Evolutionary conservation across 2,797 vertebrate genomes (phyloP).

Genomic region (Pempheris klunzingeri): DNA sequence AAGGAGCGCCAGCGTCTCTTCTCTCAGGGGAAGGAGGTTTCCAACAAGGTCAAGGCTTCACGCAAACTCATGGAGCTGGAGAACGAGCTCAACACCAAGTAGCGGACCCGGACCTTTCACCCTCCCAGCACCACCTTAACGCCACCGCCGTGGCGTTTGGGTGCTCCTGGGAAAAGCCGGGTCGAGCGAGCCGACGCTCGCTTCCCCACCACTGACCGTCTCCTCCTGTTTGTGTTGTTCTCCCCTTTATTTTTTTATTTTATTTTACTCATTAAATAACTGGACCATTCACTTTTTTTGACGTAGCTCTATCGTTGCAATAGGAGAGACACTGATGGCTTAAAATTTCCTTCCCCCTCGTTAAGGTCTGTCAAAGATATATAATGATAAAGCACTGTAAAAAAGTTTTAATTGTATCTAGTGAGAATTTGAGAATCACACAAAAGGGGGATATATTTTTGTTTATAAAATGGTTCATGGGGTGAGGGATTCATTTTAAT

Average conservation of each 20-base stretch:
- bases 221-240: constrained; percentile 53
- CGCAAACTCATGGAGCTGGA: constrained; percentile 98
- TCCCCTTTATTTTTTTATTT: constrained; percentile 50
- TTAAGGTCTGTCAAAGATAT: constrained; percentile 82
- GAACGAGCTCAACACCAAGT: constrained; percentile 97
- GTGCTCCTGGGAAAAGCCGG: constrained; percentile 56
- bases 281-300: constrained; percentile 82
- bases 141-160: constrained; percentile 35
- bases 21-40: constrained; percentile 98
- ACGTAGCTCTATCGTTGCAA: constrained; percentile 82
- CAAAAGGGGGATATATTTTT: constrained; percentile 85
- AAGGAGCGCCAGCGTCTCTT: constrained; percentile 98
- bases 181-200: constrained; percentile 52
- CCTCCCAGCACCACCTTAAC: constrained; percentile 55
- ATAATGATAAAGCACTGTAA: constrained; percentile 90
- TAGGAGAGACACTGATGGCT: constrained; percentile 77
- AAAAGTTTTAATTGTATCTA: constrained; percentile 86
- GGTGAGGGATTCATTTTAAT: constrained; percentile 77
- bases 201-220: constrained; percentile 76
- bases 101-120: constrained; percentile 81
- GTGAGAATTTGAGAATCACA: constrained; percentile 81
- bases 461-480: constrained; percentile 83
- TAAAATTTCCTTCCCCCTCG: constrained; percentile 52
- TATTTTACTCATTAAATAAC: constrained; percentile 81
- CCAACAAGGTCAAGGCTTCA: constrained; percentile 98